A percentile compares a stretch with the other conserved stretches of the same genome.
These are phyloP conservation scores for Agonum fuliginosum DNA, from an alignment of 2,888 invertebrate genomes.

Conservation along the genomic window DNA sequence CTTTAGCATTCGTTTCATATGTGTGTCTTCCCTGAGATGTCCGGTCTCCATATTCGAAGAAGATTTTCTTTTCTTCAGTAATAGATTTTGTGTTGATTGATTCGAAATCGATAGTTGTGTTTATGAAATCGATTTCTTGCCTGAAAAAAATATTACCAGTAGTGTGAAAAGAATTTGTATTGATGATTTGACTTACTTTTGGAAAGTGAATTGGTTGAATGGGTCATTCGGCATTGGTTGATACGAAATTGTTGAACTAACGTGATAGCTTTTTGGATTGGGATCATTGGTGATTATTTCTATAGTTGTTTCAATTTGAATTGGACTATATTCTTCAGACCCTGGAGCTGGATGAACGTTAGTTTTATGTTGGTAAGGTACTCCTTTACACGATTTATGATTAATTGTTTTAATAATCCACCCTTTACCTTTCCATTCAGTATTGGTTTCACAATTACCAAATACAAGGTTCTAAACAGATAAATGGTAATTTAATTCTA, in stretches of 20 bases:
- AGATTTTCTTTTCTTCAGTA: background rate
- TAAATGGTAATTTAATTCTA: background rate
- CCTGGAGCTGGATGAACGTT: background rate
- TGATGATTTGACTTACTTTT: background rate
- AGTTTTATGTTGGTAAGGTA: background rate
- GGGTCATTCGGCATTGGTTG: background rate
- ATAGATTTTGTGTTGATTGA: background rate
- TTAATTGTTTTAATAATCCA: background rate
- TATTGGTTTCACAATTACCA: background rate
- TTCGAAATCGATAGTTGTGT: background rate
- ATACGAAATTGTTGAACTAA: background rate
- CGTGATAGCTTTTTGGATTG: background rate
- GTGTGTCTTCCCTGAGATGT: background rate
- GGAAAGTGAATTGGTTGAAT: background rate
- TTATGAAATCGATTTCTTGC: background rate
- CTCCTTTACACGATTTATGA: background rate
- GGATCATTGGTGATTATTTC: background rate
- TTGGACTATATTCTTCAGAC: background rate
- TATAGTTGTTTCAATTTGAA: background rate
- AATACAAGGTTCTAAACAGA: background rate
- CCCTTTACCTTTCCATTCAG: background rate
- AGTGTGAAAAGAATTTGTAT: background rate
- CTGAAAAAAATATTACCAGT: background rate
- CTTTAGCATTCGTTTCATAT: background rate
- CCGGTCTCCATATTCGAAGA: background rate